Conservation (phyloP, 2,888 invertebrate genomes). For the Mythimna lalbum region DNA sequence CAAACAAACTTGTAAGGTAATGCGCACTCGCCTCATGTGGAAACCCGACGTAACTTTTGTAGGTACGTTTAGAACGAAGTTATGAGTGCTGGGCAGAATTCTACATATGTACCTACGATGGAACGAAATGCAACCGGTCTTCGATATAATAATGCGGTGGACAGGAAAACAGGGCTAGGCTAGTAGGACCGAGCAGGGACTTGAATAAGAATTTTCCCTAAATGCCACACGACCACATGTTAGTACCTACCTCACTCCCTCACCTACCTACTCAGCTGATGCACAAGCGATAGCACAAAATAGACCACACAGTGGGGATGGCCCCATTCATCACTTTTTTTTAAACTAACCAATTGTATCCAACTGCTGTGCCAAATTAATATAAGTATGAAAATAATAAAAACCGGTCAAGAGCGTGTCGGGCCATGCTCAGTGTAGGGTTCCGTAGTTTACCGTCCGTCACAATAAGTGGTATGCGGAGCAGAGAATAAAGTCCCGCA, state of each 20-base stretch:
- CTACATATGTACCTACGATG: neutral
- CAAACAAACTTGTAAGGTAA: conserved; percentile 10
- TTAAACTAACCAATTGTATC: too few species aligned
- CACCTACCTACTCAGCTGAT: neutral
- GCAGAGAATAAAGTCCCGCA: too few species aligned
- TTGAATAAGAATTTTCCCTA: neutral
- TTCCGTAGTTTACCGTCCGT: too few species aligned
- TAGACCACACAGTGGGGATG: neutral
- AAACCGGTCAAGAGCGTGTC: too few species aligned
- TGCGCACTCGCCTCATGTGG: neutral
- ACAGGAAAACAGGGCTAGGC: neutral
- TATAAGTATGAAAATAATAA: too few species aligned
- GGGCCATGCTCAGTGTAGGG: too few species aligned
- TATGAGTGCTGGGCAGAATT: neutral
- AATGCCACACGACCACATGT: neutral
- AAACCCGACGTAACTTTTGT: neutral
- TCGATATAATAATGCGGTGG: neutral
- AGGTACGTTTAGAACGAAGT: neutral
- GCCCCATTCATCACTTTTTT: too few species aligned
- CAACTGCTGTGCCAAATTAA: too few species aligned
- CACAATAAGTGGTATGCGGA: too few species aligned
- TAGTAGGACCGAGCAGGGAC: neutral
- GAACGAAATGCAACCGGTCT: neutral
- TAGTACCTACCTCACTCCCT: too few species aligned
- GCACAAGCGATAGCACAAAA: too few species aligned